Evolutionary conservation across 2,113 vertebrate genomes (phyloP).

Genomic region (Pseudopipra pipra): DNA sequence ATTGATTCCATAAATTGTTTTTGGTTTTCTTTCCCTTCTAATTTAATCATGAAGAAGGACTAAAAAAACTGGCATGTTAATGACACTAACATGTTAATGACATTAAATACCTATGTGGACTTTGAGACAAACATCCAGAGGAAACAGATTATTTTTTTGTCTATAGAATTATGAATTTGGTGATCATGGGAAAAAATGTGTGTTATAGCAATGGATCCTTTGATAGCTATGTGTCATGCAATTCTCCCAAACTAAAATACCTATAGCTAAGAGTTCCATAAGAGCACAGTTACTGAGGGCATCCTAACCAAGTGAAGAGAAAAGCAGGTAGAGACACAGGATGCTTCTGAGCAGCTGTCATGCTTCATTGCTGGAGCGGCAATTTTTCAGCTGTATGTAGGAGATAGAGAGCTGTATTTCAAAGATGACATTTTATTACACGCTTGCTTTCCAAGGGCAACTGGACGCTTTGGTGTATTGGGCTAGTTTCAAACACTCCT

Average conservation of each 20-base stretch:
- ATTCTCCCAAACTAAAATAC: neutral
- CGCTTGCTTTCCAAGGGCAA: neutral
- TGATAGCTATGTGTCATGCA: neutral
- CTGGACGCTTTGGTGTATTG: neutral
- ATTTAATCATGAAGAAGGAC: neutral
- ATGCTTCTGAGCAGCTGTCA: neutral
- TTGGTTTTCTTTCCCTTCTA: neutral
- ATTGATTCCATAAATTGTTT: neutral
- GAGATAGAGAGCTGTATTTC: neutral
- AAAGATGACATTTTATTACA: neutral
- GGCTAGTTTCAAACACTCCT: neutral
- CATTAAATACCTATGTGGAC: neutral
- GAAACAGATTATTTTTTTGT: neutral
- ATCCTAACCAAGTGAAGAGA: neutral
- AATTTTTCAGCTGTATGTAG: neutral
- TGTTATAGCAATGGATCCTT: neutral
- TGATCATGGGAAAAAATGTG: neutral
- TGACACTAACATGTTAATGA: neutral
- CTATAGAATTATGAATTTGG: neutral
- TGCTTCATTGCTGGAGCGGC: neutral
- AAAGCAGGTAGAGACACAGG: neutral
- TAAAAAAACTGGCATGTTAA: neutral
- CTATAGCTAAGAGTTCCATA: neutral
- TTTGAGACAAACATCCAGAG: neutral
- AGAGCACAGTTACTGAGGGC: neutral